Evolutionary conservation across 2,888 invertebrate genomes (phyloP).

Genomic region (Oscheius sp.): DNA sequence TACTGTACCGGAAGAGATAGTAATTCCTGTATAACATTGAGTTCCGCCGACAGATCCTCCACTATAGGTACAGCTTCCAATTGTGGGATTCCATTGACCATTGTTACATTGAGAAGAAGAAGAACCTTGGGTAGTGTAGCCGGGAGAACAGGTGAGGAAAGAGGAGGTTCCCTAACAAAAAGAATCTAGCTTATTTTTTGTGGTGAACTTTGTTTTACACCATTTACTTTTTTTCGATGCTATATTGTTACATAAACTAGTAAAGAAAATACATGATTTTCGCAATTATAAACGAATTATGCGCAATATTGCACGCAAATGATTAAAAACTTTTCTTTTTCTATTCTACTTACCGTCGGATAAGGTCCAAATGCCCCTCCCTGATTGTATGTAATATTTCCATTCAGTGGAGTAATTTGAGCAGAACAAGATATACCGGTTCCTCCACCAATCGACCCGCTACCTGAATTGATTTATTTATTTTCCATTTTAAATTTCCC

Average conservation of each 20-base stretch:
- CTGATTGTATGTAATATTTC: conserved; percentile 21
- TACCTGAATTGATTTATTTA: background rate
- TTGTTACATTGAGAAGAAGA: conserved; percentile 18
- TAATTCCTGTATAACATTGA: conserved; percentile 12
- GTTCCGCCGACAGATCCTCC: background rate
- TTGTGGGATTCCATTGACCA: conserved; percentile 25
- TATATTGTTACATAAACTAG: background rate
- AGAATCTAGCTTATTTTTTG: too few relatives aligned
- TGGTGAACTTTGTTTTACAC: too few relatives aligned
- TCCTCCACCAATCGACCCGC: background rate
- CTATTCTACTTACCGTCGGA: conserved; percentile 15
- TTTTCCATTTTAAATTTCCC: background rate
- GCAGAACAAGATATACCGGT: conserved; percentile 15
- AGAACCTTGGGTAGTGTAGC: background rate
- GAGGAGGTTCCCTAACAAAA: conserved; percentile 9
- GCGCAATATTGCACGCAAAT: too few relatives aligned
- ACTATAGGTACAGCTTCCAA: conserved; percentile 2
- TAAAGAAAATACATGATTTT: background rate
- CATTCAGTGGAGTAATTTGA: conserved; percentile 11
- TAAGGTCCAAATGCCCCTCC: conserved; percentile 21
- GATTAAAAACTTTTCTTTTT: too few relatives aligned
- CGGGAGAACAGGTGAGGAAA: background rate
- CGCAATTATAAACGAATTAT: too few relatives aligned
- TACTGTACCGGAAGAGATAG: conserved; percentile 5
- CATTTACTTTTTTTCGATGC: too few relatives aligned